Evolutionary conservation across 2,113 vertebrate species (phyloP).

Genomic region (Caranx melampygus): DNA sequence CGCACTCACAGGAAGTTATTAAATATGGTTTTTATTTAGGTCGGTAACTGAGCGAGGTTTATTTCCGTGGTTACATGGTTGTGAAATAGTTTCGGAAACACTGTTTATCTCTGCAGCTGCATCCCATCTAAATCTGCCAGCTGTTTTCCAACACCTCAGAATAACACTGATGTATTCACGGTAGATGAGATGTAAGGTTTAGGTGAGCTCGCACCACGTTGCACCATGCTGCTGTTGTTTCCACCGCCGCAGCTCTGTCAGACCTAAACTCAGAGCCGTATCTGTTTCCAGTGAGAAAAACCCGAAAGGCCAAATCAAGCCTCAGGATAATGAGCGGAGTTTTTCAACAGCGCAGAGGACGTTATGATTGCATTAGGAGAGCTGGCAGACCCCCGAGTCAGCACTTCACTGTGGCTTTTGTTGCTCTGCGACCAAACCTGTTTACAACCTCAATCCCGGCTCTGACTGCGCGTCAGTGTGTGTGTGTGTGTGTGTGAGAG

Average conservation of each 20-base stretch:
- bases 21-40: too few species aligned
- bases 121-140: not conserved
- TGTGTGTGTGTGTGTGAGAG: not conserved
- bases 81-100: too few species aligned
- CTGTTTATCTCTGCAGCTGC: not conserved
- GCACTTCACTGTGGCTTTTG: slow-evolving; percentile 33
- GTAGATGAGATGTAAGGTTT: not conserved
- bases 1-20: not conserved
- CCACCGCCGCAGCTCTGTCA: slow-evolving; percentile 4
- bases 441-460: slow-evolving; percentile 11
- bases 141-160: not conserved
- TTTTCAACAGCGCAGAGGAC: slow-evolving; percentile 45
- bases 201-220: not conserved
- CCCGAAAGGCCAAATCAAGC: slow-evolving; percentile 23
- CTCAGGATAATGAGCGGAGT: slow-evolving; percentile 40
- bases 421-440: slow-evolving; percentile 21
- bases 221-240: not conserved
- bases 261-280: slow-evolving; percentile 4
- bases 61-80: too few species aligned
- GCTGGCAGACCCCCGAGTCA: slow-evolving; percentile 42
- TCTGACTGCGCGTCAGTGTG: slow-evolving; percentile 15
- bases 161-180: not conserved
- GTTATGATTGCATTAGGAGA: slow-evolving; percentile 52
- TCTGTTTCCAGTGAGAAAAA: slow-evolving; percentile 50
- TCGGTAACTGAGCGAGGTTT: too few species aligned